Percentiles rank a stretch among this genome's conserved stretches.
Conservation (phyloP, 2,113 vertebrate species). For the Pteronura brasiliensis region DNA sequence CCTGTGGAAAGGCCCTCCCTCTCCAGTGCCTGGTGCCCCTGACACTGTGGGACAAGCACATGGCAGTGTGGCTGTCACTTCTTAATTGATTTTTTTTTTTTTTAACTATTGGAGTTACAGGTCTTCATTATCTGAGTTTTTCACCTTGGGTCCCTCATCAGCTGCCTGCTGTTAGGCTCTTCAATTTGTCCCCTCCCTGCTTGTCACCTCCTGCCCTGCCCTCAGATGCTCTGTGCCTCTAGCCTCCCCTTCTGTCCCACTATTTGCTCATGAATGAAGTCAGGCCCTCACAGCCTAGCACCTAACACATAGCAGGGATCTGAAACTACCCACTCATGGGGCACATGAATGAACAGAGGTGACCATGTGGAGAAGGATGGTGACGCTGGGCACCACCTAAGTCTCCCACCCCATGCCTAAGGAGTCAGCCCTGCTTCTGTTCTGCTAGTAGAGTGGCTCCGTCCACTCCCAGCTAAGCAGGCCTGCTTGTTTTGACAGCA, state of each 20-base stretch:
- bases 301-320: not conserved
- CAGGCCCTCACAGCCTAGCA: not conserved
- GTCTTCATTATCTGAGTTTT: not conserved
- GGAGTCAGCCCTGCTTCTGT: not conserved
- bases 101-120: not conserved
- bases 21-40: fast-evolving
- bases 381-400: too few relatives aligned
- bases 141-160: not conserved
- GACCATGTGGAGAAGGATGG: not conserved
- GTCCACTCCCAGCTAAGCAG: fast-evolving
- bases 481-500: too few relatives aligned
- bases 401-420: too few relatives aligned
- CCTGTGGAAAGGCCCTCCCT: fast-evolving
- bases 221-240: too few relatives aligned
- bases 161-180: not conserved
- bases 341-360: not conserved
- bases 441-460: not conserved
- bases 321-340: not conserved
- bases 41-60: fast-evolving
- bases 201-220: not conserved
- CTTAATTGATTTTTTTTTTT: not conserved
- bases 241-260: not conserved
- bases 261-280: not conserved
- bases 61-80: too few relatives aligned
- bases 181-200: not conserved